Evolutionary conservation across 2,797 vertebrate species (phyloP), one percentile per base, ranked within the genome.

Genomic region (Pseudochirops corinnae): DNA sequence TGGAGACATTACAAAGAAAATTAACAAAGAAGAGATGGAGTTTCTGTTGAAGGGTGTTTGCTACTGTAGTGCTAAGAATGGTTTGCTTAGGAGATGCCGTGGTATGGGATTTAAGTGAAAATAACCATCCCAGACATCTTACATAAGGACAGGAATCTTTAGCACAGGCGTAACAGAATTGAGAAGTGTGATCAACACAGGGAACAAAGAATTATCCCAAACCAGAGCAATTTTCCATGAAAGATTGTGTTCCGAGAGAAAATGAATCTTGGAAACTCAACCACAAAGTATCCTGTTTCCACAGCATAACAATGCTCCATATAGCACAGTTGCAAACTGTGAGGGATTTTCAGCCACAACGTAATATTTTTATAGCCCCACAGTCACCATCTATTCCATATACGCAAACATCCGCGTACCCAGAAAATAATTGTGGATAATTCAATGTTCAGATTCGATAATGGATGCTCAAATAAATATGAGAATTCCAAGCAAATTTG

Each of bases 401-500:
- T 98, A 99, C 99, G 99, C 99, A 99, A 99, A 99, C 98, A 99
- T 99, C 99, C 99, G 98, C 99, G 98, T 99, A 99, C 99, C 99
- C 99, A 98, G 99, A 99, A 99, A 99, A 99, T 99, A 99, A 99
- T 99, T 99, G 99, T 98, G 98, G 99, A 99, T 99, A 99, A 99
- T 99, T 99, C 98, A 99, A 99, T 99, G 99, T 99, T 99, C 99
- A 99, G 99, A 99, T 99, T 99, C 99, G 99, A 99, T 99, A 99
- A 99, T 99, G 99, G 99, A 99, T 99, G 99, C 99, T 99, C 98
- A 99, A 99, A 99, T 99, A 99, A 99, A 99, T 99, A 99, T 99
- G 99, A 99, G 99, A 99, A 99, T 99, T 99, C 99, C 99, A 99
- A 99, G 99, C 99, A 99, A 99, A 99, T 99, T 99, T 99, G 99